phyloP scores from a whole-genome alignment of 2,888 invertebrate genomes.

The Chromoteleia sp. region DNA sequence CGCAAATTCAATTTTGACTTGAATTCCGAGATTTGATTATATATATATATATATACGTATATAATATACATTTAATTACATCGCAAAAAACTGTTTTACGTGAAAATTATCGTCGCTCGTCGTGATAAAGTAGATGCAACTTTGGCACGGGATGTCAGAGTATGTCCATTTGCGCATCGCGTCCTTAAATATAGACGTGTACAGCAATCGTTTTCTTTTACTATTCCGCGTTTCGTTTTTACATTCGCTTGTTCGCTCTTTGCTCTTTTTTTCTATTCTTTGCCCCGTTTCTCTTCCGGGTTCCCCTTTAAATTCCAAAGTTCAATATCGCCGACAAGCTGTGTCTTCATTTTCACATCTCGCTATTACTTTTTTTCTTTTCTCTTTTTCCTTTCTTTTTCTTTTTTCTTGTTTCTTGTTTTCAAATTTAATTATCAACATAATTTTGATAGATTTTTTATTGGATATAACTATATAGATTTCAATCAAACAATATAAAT shows the following conservation, averaged over 20 bases:
- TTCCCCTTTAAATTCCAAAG: constrained; percentile 56
- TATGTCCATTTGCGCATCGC: constrained; percentile 32
- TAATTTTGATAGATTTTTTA: too few relatives aligned
- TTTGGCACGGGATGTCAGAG: constrained; percentile 51
- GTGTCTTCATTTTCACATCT: constrained; percentile 30
- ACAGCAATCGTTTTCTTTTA: constrained; percentile 51
- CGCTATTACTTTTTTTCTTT: not conserved
- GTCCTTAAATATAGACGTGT: constrained; percentile 64
- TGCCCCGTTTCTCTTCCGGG: constrained; percentile 52
- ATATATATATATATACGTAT: too few relatives aligned
- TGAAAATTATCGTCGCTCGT: not conserved
- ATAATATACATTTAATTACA: too few relatives aligned
- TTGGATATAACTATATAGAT: too few relatives aligned
- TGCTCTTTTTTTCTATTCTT: constrained; percentile 44
- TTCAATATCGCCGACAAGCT: constrained; percentile 44
- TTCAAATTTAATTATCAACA: too few relatives aligned
- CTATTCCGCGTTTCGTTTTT: constrained; percentile 57
- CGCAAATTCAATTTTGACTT: too few relatives aligned
- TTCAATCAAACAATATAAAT: too few relatives aligned
- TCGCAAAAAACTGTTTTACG: too few relatives aligned
- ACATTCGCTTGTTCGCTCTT: constrained; percentile 46
- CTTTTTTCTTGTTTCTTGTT: too few relatives aligned
- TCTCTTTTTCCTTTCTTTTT: too few relatives aligned
- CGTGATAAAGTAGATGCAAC: constrained; percentile 34
- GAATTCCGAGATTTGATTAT: too few relatives aligned